phyloP scores from a whole-genome alignment of 2,113 vertebrate genomes.

The Tiliqua scincoides region DNA sequence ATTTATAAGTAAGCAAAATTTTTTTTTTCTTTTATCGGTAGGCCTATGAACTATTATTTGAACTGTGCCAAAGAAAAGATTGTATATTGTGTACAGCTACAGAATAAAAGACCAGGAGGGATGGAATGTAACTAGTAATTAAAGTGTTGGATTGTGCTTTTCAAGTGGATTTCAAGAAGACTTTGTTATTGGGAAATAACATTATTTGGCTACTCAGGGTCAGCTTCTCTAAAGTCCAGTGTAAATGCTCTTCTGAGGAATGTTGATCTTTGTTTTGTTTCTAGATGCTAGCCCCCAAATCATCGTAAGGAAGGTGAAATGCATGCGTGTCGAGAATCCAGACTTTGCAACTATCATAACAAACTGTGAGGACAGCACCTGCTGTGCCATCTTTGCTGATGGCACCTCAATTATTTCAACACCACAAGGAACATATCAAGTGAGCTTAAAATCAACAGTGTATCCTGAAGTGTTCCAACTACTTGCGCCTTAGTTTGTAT shows the following conservation, averaged over 20 bases:
- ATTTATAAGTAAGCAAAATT: too few species aligned
- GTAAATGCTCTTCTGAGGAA: neutral
- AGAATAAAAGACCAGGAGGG: too few species aligned
- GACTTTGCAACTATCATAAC: constrained; percentile 83
- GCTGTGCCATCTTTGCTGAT: constrained; percentile 83
- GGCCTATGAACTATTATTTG: too few species aligned
- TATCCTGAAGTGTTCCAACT: neutral
- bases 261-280: constrained; percentile 34
- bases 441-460: constrained; percentile 57
- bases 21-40: too few species aligned
- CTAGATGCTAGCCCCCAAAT: constrained; percentile 31
- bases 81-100: too few species aligned
- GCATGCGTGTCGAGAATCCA: constrained; percentile 81
- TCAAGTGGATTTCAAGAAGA: neutral
- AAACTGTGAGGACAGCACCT: constrained; percentile 79
- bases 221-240: neutral
- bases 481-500: neutral
- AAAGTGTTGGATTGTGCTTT: neutral
- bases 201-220: neutral
- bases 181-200: neutral
- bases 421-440: constrained; percentile 85
- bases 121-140: too few species aligned
- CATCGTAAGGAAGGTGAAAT: constrained; percentile 70
- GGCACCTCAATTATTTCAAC: constrained; percentile 85
- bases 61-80: too few species aligned